Conservation (phyloP, 1,140 invertebrate genomes). For the Brachionus sp. region DNA sequence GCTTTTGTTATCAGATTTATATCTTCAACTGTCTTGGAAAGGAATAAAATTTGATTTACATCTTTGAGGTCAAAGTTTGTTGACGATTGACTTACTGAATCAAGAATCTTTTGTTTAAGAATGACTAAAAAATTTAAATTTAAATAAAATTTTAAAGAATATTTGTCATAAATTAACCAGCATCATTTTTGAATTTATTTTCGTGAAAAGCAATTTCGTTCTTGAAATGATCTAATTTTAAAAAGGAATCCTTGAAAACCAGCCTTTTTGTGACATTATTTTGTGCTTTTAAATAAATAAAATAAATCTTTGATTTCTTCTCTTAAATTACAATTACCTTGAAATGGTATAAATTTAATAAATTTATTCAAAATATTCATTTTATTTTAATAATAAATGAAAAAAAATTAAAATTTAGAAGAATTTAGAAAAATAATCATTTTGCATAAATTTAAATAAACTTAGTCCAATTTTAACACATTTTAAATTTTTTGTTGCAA, state of each 20-base stretch:
- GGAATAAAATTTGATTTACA: not conserved
- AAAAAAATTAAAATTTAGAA: not conserved
- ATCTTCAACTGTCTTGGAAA: constrained; percentile 6
- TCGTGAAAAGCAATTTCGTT: not conserved
- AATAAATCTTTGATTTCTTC: not conserved
- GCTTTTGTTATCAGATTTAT: not conserved
- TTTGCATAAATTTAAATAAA: not conserved
- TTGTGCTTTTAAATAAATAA: not conserved
- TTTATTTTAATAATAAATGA: not conserved
- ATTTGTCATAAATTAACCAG: not conserved
- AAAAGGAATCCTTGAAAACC: constrained; percentile 22
- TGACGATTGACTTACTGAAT: not conserved
- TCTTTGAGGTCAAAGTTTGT: constrained; percentile 4
- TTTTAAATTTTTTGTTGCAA: too few relatives aligned
- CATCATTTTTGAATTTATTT: constrained; percentile 1
- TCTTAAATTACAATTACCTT: not conserved
- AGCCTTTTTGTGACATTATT: not conserved
- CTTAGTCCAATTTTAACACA: not conserved
- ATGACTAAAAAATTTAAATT: not conserved
- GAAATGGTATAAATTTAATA: not conserved
- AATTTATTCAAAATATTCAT: constrained; percentile 14
- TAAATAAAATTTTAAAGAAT: not conserved
- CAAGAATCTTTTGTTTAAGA: constrained; percentile 9
- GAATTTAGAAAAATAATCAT: not conserved
- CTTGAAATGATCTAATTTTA: constrained; percentile 41